A percentile compares a stretch with the other conserved stretches of the same genome.
Conservation (phyloP, 2,797 vertebrate genomes). For the Linurgus olivaceus region DNA sequence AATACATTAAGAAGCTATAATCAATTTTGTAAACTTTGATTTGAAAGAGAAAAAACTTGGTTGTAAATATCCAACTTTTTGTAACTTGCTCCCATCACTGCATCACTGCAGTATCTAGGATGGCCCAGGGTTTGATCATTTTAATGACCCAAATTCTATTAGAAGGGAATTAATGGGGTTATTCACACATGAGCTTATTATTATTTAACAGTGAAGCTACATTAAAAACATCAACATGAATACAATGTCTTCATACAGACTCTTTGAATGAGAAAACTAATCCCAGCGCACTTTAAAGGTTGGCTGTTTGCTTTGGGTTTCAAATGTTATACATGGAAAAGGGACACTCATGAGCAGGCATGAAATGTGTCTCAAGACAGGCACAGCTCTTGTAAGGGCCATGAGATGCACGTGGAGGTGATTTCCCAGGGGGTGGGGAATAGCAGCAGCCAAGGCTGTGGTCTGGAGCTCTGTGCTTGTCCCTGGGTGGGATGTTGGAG, state of each 20-base stretch:
- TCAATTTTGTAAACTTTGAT: neutral
- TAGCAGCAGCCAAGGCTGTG: fast-evolving
- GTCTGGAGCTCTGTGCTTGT: neutral
- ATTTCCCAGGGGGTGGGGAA: neutral
- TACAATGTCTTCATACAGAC: neutral
- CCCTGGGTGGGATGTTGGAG: neutral
- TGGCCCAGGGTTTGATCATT: neutral
- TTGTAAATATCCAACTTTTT: neutral
- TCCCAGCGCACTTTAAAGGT: neutral
- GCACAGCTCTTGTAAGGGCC: neutral
- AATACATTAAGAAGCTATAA: neutral
- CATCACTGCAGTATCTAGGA: neutral
- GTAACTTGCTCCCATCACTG: neutral
- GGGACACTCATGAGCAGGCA: neutral
- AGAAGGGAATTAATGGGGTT: neutral
- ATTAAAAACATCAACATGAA: neutral
- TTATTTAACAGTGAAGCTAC: neutral
- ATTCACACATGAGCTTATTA: neutral
- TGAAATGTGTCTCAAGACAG: neutral
- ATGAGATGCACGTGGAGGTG: neutral
- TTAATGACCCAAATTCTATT: neutral
- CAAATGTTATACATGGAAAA: neutral
- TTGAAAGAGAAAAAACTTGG: neutral
- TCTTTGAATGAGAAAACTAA: neutral
- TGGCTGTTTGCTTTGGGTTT: neutral